phyloP scores from a whole-genome alignment of 92 coral and sea anemone species.

The Metridium senile region DNA sequence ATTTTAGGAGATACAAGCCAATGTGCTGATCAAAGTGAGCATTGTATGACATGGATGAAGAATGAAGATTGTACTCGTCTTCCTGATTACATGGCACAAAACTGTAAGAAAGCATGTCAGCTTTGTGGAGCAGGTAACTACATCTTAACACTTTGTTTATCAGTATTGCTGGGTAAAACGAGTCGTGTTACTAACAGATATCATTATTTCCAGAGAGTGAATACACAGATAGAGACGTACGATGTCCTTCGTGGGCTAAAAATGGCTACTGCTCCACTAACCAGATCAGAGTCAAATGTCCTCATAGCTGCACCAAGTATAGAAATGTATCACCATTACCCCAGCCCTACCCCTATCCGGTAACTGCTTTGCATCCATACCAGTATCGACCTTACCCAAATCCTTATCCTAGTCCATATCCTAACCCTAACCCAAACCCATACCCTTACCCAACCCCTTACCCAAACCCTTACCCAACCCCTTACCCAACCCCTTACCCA shows the following conservation, averaged over 20 bases:
- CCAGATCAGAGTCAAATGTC: slow-evolving; percentile 41
- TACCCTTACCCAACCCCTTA: slow-evolving; percentile 32
- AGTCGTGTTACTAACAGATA: no score
- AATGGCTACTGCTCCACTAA: slow-evolving; percentile 48
- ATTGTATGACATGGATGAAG: slow-evolving; percentile 29
- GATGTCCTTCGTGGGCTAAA: slow-evolving; percentile 56
- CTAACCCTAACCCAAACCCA: slow-evolving; percentile 23
- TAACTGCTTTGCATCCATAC: slow-evolving; percentile 22
- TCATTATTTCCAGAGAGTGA: slow-evolving; percentile 2
- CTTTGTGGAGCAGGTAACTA: slow-evolving; percentile 47
- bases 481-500: slow-evolving; percentile 18
- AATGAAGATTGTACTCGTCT: slow-evolving; percentile 34
- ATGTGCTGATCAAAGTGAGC: slow-evolving; percentile 25
- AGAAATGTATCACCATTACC: slow-evolving; percentile 3
- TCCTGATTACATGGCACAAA: slow-evolving; percentile 41
- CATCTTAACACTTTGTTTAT: not conserved
- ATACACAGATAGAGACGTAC: slow-evolving; percentile 35
- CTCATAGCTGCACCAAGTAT: slow-evolving; percentile 58
- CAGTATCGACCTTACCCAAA: slow-evolving; percentile 16
- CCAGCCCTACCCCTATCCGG: slow-evolving; percentile 41
- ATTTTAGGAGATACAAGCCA: slow-evolving; percentile 3
- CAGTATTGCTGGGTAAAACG: no score
- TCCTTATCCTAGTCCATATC: slow-evolving; percentile 28
- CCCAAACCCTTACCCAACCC: slow-evolving; percentile 35
- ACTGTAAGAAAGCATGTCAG: slow-evolving; percentile 39